Evolutionary conservation across 2,888 invertebrate species (phyloP), one percentile per base, ranked within the genome.

Genomic region (Myopa tessellatipennis): DNA sequence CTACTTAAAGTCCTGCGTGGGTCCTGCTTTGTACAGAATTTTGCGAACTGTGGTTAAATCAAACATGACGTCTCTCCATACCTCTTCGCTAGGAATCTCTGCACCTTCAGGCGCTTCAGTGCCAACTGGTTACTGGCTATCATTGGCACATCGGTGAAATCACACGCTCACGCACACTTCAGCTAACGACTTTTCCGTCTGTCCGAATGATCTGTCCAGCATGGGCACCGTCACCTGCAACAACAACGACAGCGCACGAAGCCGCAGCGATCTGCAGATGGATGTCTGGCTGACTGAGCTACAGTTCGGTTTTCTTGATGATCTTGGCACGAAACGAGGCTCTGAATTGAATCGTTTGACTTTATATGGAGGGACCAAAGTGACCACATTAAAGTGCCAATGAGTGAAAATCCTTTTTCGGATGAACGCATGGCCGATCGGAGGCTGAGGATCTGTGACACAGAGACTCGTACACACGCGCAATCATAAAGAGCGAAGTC

Each of bases 291-390:
- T 50, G 50, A 8, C 10, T 50, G 50, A 50, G 50, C 50, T 50
- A 45, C 45, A 8, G 6, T 8, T 7, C 65, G 65, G 14, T 16
- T 34, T 14, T 4, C 65, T 36, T 36, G 71, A 34, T 5, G 58
- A 55, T 52, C 55, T 68, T 18, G 55, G 55, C 34, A 34, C 6
- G n/a, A 18, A 55, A 34, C 68, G 75, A 60, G 40, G 60, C 68
- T 58, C 68, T n/a, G 68, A 75, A 75, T 75, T 75, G 75, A 75
- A 68, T 75, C 68, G 75, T 75, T 75, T 75, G 69, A 18, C 75
- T 60, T 55, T 75, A 69, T 75, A 50, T 75, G 75, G 75, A 16
- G 58, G 10, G 58, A 18, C 45, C 58, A 75, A 68, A 75, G 75
- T 75, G 75, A 75, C 45, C 68, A 69, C 75, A 75, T 75, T 75